Evolutionary conservation across 2,888 invertebrate species (phyloP).

Genomic region (Epinotia bilunana): DNA sequence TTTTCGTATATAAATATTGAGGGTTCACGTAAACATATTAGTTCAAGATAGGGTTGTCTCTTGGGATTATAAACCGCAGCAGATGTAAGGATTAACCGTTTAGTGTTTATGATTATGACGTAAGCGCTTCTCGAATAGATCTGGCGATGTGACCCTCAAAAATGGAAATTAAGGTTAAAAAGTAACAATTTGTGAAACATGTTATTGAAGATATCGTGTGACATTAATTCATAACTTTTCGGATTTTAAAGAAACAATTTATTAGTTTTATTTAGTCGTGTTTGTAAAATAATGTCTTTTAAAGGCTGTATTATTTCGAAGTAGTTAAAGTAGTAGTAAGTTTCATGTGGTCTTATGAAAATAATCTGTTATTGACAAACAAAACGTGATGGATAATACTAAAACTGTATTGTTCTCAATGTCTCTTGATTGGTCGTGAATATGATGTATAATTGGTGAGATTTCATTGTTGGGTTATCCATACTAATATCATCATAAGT

Average conservation of each 20-base stretch:
- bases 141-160: not conserved
- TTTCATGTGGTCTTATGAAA: too few relatives aligned
- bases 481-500: too few relatives aligned
- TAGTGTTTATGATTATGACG: slow-evolving; percentile 23
- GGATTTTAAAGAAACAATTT: not conserved
- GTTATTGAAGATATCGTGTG: not conserved
- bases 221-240: not conserved
- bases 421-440: too few relatives aligned
- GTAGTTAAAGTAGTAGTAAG: too few relatives aligned
- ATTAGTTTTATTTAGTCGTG: not conserved
- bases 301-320: too few relatives aligned
- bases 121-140: slow-evolving; percentile 9
- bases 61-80: slow-evolving; percentile 18
- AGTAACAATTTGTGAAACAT: too few relatives aligned
- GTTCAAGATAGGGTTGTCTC: slow-evolving; percentile 18
- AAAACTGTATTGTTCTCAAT: too few relatives aligned
- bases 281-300: not conserved
- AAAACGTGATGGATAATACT: too few relatives aligned
- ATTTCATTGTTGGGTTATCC: too few relatives aligned
- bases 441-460: too few relatives aligned
- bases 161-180: not conserved
- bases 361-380: too few relatives aligned
- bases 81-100: slow-evolving; percentile 26
- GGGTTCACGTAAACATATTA: slow-evolving; percentile 7
- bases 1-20: slow-evolving; percentile 27